Conservation (phyloP, 2,888 invertebrate species). For the Troglohyphantes excavatus region DNA sequence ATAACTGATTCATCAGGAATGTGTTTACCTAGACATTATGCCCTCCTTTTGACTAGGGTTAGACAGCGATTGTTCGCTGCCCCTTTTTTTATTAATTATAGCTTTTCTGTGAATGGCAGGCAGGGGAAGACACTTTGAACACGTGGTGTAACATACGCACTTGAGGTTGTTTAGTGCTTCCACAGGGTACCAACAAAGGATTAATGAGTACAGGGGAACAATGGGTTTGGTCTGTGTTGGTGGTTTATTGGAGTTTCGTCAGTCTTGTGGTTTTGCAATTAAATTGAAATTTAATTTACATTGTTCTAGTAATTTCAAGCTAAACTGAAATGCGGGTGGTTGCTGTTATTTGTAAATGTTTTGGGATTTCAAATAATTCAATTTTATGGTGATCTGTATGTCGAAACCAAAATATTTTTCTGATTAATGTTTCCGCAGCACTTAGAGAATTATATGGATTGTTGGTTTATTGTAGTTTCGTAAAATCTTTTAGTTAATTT, state of each 20-base stretch:
- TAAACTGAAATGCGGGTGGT: no score
- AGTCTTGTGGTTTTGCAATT: no score
- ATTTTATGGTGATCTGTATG: no score
- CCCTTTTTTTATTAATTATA: constrained; percentile 24
- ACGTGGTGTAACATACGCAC: background rate
- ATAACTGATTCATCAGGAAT: constrained; percentile 39
- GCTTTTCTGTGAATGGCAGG: constrained; percentile 8
- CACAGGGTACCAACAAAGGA: background rate
- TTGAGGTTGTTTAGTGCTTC: background rate
- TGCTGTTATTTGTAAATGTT: no score
- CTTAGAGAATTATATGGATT: no score
- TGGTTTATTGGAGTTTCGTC: background rate
- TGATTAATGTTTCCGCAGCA: no score
- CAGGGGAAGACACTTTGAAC: background rate
- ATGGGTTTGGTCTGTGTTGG: background rate
- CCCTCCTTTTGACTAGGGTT: constrained; percentile 39
- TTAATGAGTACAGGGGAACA: background rate
- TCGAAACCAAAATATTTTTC: no score
- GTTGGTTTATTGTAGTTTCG: no score
- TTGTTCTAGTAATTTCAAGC: no score
- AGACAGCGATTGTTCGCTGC: constrained; percentile 20
- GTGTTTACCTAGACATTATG: constrained; percentile 46
- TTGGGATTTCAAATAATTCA: no score
- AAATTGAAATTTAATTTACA: no score
- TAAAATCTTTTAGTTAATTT: no score